Evolutionary conservation across 2,797 vertebrate species (phyloP).

Genomic region (Parambassis ranga): DNA sequence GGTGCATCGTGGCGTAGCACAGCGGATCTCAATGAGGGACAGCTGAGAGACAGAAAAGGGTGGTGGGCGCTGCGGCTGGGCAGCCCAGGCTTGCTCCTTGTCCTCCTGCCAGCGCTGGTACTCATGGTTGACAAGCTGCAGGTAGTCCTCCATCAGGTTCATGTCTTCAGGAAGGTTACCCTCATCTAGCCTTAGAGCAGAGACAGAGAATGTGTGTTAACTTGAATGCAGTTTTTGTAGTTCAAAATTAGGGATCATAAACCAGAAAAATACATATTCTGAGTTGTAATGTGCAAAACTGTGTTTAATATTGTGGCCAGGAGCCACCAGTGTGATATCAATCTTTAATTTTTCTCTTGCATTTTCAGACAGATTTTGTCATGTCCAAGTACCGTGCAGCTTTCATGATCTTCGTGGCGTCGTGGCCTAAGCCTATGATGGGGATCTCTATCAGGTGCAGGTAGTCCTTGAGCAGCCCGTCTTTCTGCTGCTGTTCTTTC

Average conservation of each 20-base stretch:
- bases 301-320: too few relatives aligned
- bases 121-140: slow-evolving; percentile 95
- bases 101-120: slow-evolving; percentile 97
- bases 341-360: neutral
- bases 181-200: slow-evolving; percentile 88
- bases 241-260: slow-evolving; percentile 7
- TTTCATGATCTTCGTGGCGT: slow-evolving; percentile 91
- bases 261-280: neutral
- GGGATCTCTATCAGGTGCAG: slow-evolving; percentile 92
- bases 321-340: too few relatives aligned
- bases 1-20: slow-evolving; percentile 93
- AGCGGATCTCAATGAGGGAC: slow-evolving; percentile 95
- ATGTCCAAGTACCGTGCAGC: slow-evolving; percentile 86
- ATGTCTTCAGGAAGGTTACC: slow-evolving; percentile 96
- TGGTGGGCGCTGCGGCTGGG: slow-evolving; percentile 80
- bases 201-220: slow-evolving; percentile 9
- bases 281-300: neutral
- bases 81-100: slow-evolving; percentile 80
- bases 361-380: neutral
- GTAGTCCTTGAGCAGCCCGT: slow-evolving; percentile 91
- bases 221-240: neutral
- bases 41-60: slow-evolving; percentile 90
- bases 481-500: slow-evolving; percentile 89
- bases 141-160: slow-evolving; percentile 97
- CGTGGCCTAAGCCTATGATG: slow-evolving; percentile 89